Evolutionary conservation across 2,888 invertebrate species (phyloP), one percentile per base, ranked within the genome.

Genomic region (Dryobotodes eremita): DNA sequence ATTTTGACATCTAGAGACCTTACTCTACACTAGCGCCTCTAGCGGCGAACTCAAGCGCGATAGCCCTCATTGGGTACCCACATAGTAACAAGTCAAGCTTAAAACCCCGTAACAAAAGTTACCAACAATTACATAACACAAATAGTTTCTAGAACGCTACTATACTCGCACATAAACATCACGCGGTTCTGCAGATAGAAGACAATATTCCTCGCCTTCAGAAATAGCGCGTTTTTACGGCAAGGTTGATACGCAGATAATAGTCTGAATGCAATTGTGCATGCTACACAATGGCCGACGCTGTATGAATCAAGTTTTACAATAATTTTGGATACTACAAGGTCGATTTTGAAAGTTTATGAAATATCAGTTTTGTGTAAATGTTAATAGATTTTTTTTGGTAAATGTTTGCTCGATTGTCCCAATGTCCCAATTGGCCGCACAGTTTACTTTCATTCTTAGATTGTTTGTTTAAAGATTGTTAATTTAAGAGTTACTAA

Each of bases 191-290:
- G 36, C 0, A 42, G 17, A 59, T 71, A 64, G 61, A 82, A 74
- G 55, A 74, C 80, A 82, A 85, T 85, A 85, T 75, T 64, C 46
- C 46, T 86, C 31, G 70, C 62, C 57, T 74, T 75, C 77, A 71
- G 53, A 55, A 10, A 42, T 36, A 71, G 31, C 42, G 15, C 48
- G 75, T 74, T 79, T 79, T 80, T 77, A 70, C 61, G 15, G 20
- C 88, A 88, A 88, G 88, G 89, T 75, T 83, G 81, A 79, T 80
- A 81, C 7, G 26, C 26, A 77, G 89, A 88, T 88, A 89, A 79
- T 73, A 36, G 64, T 20, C 48, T 65, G 69, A 82, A 75, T 89
- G 83, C 84, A 84, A 88, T 80, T 77, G 84, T 86, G 82, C 80
- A 84, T 80, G 77, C 66, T 31, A 42, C 64, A 85, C 82, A 89